Base-by-base conservation (phyloP, 37 sponge, comb jelly and placozoan genomes). In the Oopsacas minuta region DNA sequence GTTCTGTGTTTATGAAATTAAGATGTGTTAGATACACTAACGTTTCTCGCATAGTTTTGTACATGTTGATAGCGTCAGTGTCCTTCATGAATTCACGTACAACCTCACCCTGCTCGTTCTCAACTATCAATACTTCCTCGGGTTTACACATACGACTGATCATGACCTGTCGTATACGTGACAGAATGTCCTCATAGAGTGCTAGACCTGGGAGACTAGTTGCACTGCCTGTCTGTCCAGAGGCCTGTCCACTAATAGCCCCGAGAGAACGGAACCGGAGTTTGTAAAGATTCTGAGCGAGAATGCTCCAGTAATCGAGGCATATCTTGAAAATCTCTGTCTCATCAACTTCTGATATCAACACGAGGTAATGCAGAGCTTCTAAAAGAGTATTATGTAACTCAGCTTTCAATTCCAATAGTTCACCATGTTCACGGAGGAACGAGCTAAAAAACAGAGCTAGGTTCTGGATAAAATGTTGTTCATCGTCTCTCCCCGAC, bases 301-400 rank as follows among this genome's bases (percentile, higher is more conserved):
- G 86, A 36, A 82, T 53, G 84, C 93, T 98, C 99, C 99, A 98
- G 85, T 95, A 98, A 39, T 98, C 99, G 38, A 98, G 88, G 39
- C 96, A 98, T 22, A 98, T 98, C 89, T 98, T 98, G 90, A 98
- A 98, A 8, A 98, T 98, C 89, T 98, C 99, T 61, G 90, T 98
- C 84, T 98, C 95, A 22, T 95, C 93, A 38, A 98, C 94, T 85
- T 95, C 94, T 22, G 99, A 98, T 17, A 98, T 92, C 0, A 95
- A 85, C 37, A 98, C 95, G 61, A 98, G 87, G 38, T 90, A 98
- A 82, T 95, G 94, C n/a, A 98, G 91, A n/a, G 94, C 99, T 92
- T 98, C 81, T 37, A 86, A 0, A 35, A 84, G 30, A 0, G 87
- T 86, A 32, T 86, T 84, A 7, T 88, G 89, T 69, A 85, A 82